Evolutionary conservation across 2,113 vertebrate species (phyloP), one percentile per base, ranked within the genome.

Genomic region (Phyllopteryx taeniolatus): DNA sequence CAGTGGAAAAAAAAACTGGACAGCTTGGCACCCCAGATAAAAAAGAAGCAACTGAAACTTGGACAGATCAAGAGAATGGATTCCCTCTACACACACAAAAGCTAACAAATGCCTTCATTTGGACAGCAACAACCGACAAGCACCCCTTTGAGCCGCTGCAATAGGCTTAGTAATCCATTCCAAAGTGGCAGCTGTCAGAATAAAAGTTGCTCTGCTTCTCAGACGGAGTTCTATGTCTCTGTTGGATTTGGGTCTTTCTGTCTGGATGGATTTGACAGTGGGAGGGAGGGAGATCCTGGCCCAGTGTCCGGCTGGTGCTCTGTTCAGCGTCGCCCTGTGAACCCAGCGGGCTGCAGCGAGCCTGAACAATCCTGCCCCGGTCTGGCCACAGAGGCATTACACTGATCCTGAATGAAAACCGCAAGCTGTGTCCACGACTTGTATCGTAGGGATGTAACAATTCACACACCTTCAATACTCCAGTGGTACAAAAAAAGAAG

Each of bases 151-250:
- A 90, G 86, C 63, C 71, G 59, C 71, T 71, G 83, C 87, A 88
- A 91, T 84, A 88, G 90, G 89, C 82, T 87, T 85, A 86, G 85
- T 88, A 90, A 91, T 90, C 88, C 86, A 90, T 91, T 91, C 87
- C 87, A 89, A 90, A 91, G 90, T 91, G 90, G 87, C 90, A 91
- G 90, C 90, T 91, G 90, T 91, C 90, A 91, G 80, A 87, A 90
- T 84, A 91, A 91, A 91, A 91, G 85, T 91, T 90, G 80, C 79
- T 87, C 87, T 81, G 89, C 88, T 84, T 83, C 88, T 90, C 84
- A 89, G 84, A 86, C 72, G 27, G 73, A 22, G 76, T 85, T 87
- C 85, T 85, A 81, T 74, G 81, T 80, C 83, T 86, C 83, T 78
- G 86, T 83, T 87, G 86, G 87, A 91, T 92, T 86, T 87, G 77